Evolutionary conservation across 2,888 invertebrate species (phyloP).

Genomic region (Automeris io): DNA sequence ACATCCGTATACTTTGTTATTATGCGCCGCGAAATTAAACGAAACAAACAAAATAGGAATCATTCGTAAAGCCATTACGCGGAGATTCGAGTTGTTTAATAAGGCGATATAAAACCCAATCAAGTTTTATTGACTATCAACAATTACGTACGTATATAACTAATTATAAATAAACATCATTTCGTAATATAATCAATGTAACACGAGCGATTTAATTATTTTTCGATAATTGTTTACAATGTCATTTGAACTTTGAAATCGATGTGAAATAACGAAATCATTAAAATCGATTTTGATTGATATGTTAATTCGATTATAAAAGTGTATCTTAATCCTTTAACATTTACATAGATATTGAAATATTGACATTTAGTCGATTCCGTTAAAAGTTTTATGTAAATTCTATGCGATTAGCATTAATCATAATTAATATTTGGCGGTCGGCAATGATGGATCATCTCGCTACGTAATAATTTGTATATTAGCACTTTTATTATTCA

Average conservation of each 20-base stretch:
- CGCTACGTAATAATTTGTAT: neutral
- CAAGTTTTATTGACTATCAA: slow-evolving; percentile 29
- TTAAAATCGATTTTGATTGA: slow-evolving; percentile 9
- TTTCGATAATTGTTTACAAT: slow-evolving; percentile 26
- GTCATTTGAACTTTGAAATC: slow-evolving; percentile 11
- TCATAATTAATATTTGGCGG: slow-evolving; percentile 11
- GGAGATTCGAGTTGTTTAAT: slow-evolving; percentile 24
- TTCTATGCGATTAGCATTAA: slow-evolving; percentile 13
- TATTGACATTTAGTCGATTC: slow-evolving; percentile 24
- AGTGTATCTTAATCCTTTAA: slow-evolving; percentile 25
- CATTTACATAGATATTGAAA: slow-evolving; percentile 21
- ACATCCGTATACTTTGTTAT: slow-evolving; percentile 7
- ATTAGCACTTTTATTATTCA: neutral
- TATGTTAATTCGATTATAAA: slow-evolving; percentile 24
- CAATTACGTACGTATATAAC: slow-evolving; percentile 16
- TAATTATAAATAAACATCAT: slow-evolving; percentile 35
- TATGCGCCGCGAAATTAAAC: slow-evolving; percentile 6
- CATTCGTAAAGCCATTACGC: slow-evolving; percentile 20
- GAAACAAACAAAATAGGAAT: slow-evolving; percentile 18
- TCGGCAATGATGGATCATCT: slow-evolving; percentile 4
- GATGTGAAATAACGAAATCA: slow-evolving; percentile 7
- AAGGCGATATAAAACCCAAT: slow-evolving; percentile 27
- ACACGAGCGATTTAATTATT: slow-evolving; percentile 26
- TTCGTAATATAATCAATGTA: slow-evolving; percentile 22
- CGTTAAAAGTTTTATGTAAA: slow-evolving; percentile 18